phyloP scores from a whole-genome alignment of 2,888 invertebrate genomes.

The Copidosoma aretas region DNA sequence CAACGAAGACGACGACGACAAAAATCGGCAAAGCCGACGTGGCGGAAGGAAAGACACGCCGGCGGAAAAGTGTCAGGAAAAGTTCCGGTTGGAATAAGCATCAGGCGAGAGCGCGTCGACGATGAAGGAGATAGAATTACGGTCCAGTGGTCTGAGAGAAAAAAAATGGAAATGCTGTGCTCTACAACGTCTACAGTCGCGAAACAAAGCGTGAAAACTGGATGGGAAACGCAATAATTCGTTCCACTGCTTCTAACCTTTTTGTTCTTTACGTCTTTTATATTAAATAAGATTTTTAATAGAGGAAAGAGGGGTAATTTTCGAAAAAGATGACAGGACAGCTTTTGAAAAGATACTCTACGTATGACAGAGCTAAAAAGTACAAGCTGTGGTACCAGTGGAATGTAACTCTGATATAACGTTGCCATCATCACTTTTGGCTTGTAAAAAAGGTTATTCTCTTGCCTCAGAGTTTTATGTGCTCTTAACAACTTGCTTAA shows the following conservation, averaged over 20 bases:
- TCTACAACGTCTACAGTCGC: slow-evolving; percentile 43
- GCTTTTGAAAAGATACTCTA: too few species aligned
- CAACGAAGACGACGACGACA: slow-evolving; percentile 8
- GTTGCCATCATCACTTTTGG: too few species aligned
- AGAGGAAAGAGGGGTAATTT: too few species aligned
- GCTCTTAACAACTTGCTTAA: too few species aligned
- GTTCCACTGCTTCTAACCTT: neutral
- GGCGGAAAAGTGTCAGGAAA: slow-evolving; percentile 47
- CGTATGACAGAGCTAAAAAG: too few species aligned
- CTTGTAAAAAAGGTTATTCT: too few species aligned
- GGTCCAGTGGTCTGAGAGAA: slow-evolving; percentile 24
- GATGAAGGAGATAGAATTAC: slow-evolving; percentile 16
- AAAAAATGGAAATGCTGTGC: slow-evolving; percentile 8
- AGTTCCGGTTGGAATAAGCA: slow-evolving; percentile 36
- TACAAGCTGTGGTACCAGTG: too few species aligned
- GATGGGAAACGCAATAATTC: slow-evolving; percentile 54
- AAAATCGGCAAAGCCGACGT: slow-evolving; percentile 41
- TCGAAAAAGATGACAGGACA: too few species aligned
- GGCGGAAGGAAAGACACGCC: slow-evolving; percentile 41
- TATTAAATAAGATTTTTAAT: too few species aligned
- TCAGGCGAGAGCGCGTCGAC: neutral
- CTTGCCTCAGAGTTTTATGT: too few species aligned
- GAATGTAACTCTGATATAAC: too few species aligned
- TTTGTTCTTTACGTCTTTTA: too few species aligned
- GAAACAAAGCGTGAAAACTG: slow-evolving; percentile 56